Base-by-base conservation (phyloP, 2,888 invertebrate species). In the Melanostoma scalare region DNA sequence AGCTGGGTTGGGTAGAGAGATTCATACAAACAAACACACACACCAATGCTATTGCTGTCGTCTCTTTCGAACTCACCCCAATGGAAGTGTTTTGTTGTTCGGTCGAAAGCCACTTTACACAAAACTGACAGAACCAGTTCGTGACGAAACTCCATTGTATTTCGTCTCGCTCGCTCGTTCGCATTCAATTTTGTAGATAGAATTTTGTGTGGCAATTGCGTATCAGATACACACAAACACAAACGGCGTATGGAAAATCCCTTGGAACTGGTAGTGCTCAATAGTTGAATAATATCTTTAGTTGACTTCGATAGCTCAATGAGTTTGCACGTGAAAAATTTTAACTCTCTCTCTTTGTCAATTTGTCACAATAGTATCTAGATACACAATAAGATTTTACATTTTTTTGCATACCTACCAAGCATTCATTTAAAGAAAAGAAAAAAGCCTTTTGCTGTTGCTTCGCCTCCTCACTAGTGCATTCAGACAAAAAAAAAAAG, bases 241-340 rank as follows among this genome's bases (percentile, higher is more conserved):
- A 75, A 55, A 58, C 40, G 31, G 50, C 56, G 50, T 52, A 81
- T 77, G 81, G 81, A 85, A 85, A 85, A 78, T 80, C 85, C 85
- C 85, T 85, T 82, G 85, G 86, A 85, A 84, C 85, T 86, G 77
- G 80, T 81, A 61, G 88, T 89, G 89, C 89, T 89, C 81, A 77
- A 81, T 85, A 81, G 86, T 86, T 81, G 80, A 81, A 88, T 89
- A 90, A 90, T 91, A 90, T 90, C 90, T 90, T 91, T 91, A 91
- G 91, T 91, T 91, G 89, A 91, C 90, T 91, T 90, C 91, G 91
- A 91, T 91, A 91, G 90, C 91, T 91, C 91, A 89, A 88, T 89
- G 90, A 90, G 91, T 91, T 89, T 90, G 87, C 91, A 91, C 91
- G 91, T 90, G 90, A 89, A 88, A 86, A 89, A 88, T 88, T 89